Evolutionary conservation across 2,888 invertebrate genomes (phyloP).

Genomic region (Sisyra nigra): DNA sequence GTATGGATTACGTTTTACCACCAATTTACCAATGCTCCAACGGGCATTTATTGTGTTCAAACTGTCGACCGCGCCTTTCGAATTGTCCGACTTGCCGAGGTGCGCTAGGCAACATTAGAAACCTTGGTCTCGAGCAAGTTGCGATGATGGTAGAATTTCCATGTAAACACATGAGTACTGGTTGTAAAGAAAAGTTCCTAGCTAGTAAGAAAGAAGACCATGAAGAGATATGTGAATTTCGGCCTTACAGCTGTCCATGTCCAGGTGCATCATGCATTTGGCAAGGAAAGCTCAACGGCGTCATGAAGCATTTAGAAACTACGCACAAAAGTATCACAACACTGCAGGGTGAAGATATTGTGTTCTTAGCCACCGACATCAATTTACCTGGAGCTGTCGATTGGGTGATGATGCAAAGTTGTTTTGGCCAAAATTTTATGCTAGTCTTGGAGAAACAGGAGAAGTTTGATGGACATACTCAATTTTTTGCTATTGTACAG

Average conservation of each 20-base stretch:
- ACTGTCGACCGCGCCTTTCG: conserved; percentile 89
- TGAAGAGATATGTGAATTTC: conserved; percentile 95
- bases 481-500: conserved; percentile 97
- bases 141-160: conserved; percentile 98
- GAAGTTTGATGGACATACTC: conserved; percentile 91
- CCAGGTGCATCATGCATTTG: conserved; percentile 99
- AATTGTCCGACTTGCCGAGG: conserved; percentile 98
- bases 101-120: conserved; percentile 86
- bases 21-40: conserved; percentile 98
- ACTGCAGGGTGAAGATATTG: conserved; percentile 96
- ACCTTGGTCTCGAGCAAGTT: conserved; percentile 98
- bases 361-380: conserved; percentile 98
- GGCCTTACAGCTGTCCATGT: conserved; percentile 97
- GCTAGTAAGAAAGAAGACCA: conserved; percentile 98
- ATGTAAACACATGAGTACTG: conserved; percentile 93
- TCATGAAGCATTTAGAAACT: conserved; percentile 96
- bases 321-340: conserved; percentile 97
- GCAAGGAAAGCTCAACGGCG: conserved; percentile 95
- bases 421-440: conserved; percentile 99
- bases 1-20: conserved; percentile 98
- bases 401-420: conserved; percentile 99
- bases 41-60: conserved; percentile 96
- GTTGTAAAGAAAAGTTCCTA: conserved; percentile 80
- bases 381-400: conserved; percentile 98
- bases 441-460: conserved; percentile 97